Percentiles rank a stretch among this genome's conserved stretches.
Evolutionary conservation across 2,888 invertebrate genomes (phyloP).

Genomic region (Fragum whitleyi): DNA sequence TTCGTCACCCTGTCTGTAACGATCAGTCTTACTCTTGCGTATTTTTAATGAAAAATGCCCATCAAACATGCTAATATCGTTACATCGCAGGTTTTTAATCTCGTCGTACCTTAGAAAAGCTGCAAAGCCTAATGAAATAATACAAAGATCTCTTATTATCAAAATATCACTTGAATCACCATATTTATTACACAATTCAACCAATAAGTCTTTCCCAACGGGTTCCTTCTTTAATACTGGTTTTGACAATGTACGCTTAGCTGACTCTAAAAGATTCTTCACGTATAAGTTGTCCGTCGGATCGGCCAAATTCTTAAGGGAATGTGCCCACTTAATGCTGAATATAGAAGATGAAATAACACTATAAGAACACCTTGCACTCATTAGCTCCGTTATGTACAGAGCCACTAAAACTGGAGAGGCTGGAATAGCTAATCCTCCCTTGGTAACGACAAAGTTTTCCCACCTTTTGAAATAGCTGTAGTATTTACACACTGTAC

Average conservation of each 20-base stretch:
- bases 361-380: constrained; percentile 16
- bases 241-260: too few relatives aligned
- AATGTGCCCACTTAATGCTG: too few relatives aligned
- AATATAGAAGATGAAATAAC: constrained; percentile 49
- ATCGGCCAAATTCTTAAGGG: too few relatives aligned
- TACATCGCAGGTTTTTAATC: constrained; percentile 15
- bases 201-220: constrained; percentile 7
- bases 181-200: too few relatives aligned
- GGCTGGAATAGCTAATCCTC: constrained; percentile 26
- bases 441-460: constrained; percentile 20
- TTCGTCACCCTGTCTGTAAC: too few relatives aligned
- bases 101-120: constrained; percentile 42
- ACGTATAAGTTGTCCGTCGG: too few relatives aligned
- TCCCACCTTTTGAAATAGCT: constrained; percentile 52
- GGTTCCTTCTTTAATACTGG: neutral
- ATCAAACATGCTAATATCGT: too few relatives aligned
- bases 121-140: constrained; percentile 42
- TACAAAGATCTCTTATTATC: constrained; percentile 44
- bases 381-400: constrained; percentile 43
- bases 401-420: constrained; percentile 39
- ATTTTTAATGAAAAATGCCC: too few relatives aligned
- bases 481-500: constrained; percentile 39
- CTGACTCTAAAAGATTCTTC: too few relatives aligned
- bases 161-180: too few relatives aligned
- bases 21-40: too few relatives aligned